Conservation (phyloP, 2,113 vertebrate genomes). For the Campylomormyrus numenius region DNA sequence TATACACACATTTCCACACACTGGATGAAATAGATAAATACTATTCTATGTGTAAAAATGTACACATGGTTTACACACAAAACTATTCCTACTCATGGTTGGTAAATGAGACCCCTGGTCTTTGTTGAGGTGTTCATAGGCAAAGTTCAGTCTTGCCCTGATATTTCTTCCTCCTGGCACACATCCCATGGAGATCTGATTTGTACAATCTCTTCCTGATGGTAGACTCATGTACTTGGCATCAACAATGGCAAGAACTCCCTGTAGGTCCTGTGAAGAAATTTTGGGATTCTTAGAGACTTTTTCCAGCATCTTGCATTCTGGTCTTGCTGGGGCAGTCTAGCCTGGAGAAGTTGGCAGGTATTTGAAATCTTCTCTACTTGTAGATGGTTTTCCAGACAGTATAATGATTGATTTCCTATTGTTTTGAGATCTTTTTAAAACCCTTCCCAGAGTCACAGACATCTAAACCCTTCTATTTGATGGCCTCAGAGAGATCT, state of each 20-base stretch:
- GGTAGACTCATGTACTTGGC: background rate
- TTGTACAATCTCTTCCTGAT: background rate
- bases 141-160: background rate
- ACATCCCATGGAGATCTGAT: background rate
- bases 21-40: background rate
- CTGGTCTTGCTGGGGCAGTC: background rate
- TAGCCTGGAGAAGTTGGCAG: background rate
- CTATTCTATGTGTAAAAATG: background rate
- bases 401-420: background rate
- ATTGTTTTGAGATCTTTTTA: background rate
- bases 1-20: background rate
- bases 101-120: background rate
- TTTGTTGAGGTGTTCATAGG: background rate
- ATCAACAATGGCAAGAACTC: background rate
- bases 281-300: background rate
- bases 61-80: background rate
- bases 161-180: background rate
- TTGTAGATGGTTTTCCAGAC: background rate
- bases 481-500: background rate
- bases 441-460: background rate
- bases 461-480: background rate
- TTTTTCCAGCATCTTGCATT: background rate
- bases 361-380: background rate
- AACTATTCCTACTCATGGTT: background rate
- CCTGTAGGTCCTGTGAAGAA: background rate